phyloP scores from a whole-genome alignment of 2,888 invertebrate genomes.

The Hyposoter didymator region DNA sequence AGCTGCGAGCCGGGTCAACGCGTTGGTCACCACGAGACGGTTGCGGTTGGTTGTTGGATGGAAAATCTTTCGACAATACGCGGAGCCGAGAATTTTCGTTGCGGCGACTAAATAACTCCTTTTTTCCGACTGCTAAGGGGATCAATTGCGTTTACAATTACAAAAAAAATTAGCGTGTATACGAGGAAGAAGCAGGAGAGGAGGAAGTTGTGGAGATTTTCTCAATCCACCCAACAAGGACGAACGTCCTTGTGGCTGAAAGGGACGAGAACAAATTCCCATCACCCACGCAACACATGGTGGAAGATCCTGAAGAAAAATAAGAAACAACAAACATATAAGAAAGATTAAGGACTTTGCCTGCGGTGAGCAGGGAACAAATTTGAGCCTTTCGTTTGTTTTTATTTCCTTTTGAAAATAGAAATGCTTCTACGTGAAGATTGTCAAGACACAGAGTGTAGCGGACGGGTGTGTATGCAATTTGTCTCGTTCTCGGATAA shows the following conservation, averaged over 20 bases:
- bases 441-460: conserved; percentile 74
- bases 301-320: conserved; percentile 6
- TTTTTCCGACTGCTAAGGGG: not conserved
- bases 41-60: conserved; percentile 81
- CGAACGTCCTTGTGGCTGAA: conserved; percentile 5
- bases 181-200: not conserved
- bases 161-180: not conserved
- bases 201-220: not conserved
- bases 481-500: conserved; percentile 82
- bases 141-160: not conserved
- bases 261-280: conserved; percentile 58
- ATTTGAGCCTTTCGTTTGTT: conserved; percentile 38
- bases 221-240: not conserved
- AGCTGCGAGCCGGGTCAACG: conserved; percentile 49
- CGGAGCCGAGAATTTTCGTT: not conserved
- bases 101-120: not conserved
- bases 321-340: conserved; percentile 27
- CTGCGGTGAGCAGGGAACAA: conserved; percentile 38
- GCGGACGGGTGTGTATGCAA: conserved; percentile 81
- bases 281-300: conserved; percentile 51
- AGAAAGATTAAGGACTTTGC: conserved; percentile 45
- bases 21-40: conserved; percentile 67
- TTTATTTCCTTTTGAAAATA: not conserved
- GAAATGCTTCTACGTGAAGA: not conserved
- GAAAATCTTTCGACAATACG: conserved; percentile 71